Percentiles rank a stretch among this genome's conserved stretches.
Evolutionary conservation across 2,113 vertebrate species (phyloP).

Genomic region (Sula dactylatra): DNA sequence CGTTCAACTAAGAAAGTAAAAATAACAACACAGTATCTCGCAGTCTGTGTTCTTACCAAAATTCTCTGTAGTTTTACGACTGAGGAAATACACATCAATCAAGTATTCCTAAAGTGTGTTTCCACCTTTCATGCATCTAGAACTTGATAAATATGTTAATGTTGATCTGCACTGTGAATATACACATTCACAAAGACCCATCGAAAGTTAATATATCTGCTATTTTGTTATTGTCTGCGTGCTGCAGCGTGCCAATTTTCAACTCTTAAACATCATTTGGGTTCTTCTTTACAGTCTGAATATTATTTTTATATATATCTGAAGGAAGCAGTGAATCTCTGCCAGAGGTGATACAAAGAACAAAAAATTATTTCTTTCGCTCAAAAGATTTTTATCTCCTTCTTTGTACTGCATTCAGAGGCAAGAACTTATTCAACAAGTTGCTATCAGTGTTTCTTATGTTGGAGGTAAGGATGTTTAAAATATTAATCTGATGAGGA

Average conservation of each 20-base stretch:
- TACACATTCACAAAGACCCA: conserved; percentile 29
- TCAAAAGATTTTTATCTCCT: background rate
- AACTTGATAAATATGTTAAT: conserved; percentile 63
- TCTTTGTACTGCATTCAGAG: background rate
- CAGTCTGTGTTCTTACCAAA: conserved; percentile 24
- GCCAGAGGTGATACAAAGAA: background rate
- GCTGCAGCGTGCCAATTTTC: background rate
- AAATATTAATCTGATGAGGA: background rate
- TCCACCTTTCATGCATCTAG: conserved; percentile 48
- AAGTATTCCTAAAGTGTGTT: conserved; percentile 32
- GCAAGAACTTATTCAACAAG: background rate
- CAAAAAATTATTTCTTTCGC: background rate
- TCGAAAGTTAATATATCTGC: conserved; percentile 5
- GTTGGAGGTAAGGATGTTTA: background rate
- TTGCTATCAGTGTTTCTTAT: background rate
- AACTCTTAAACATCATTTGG: background rate
- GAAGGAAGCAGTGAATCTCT: background rate
- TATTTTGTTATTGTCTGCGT: background rate
- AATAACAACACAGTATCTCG: conserved; percentile 35
- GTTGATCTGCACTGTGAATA: conserved; percentile 2
- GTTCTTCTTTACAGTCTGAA: background rate
- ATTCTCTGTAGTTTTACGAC: conserved; percentile 55
- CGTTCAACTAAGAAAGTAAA: conserved; percentile 25
- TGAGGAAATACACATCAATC: conserved; percentile 42
- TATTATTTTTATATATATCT: background rate